Percentiles rank a stretch among this genome's conserved stretches.
phyloP scores from a whole-genome alignment of 1,140 invertebrate species.

The Dufourea novaeangliae region DNA sequence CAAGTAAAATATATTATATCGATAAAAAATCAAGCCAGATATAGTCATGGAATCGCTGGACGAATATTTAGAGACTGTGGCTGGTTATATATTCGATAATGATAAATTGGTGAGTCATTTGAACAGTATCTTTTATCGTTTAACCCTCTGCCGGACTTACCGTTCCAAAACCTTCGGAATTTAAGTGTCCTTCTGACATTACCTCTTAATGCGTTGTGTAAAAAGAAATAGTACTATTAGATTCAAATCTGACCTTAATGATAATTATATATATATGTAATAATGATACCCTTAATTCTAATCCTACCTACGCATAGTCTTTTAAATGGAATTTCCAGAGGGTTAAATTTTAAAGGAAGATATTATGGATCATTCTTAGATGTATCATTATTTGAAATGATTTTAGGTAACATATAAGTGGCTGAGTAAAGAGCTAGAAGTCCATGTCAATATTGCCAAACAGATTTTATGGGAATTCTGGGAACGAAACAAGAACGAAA shows the following conservation, averaged over 20 bases:
- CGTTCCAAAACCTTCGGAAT: too few relatives aligned
- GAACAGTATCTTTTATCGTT: conserved; percentile 4
- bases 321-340: too few relatives aligned
- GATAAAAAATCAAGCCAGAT: not conserved
- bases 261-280: too few relatives aligned
- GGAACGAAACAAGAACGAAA: conserved; percentile 65
- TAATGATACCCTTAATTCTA: too few relatives aligned
- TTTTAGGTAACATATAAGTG: conserved; percentile 79
- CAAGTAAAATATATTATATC: not conserved
- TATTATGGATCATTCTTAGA: too few relatives aligned
- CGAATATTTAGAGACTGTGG: conserved; percentile 61
- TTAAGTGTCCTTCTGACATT: too few relatives aligned
- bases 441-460: conserved; percentile 79
- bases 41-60: conserved; percentile 48
- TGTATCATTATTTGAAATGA: conserved; percentile 27
- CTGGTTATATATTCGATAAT: conserved; percentile 68
- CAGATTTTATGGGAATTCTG: conserved; percentile 74
- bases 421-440: conserved; percentile 76
- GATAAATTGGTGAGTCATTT: conserved; percentile 69
- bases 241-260: too few relatives aligned
- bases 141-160: too few relatives aligned
- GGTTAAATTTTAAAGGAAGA: too few relatives aligned
- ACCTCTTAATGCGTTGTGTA: not conserved
- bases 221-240: too few relatives aligned
- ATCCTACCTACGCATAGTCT: too few relatives aligned